A percentile compares a stretch with the other conserved stretches of the same genome.
Conservation (phyloP, 2,888 invertebrate genomes). For the Meta bourneti region DNA sequence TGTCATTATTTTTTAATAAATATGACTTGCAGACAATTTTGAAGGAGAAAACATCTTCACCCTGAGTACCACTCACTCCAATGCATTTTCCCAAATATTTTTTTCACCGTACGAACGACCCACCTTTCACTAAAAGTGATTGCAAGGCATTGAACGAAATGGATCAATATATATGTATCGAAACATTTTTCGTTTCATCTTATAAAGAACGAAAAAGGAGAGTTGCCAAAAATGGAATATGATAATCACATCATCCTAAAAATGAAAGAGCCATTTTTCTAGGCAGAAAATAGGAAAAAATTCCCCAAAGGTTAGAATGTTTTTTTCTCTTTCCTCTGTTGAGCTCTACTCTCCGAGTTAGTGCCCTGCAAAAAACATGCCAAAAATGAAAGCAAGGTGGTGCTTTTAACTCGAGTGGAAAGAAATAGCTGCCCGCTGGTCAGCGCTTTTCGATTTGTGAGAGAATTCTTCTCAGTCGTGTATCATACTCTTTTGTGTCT, state of each 20-base stretch:
- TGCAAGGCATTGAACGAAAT: conserved; percentile 45
- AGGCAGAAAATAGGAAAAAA: background rate
- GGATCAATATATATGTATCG: background rate
- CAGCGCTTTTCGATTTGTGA: background rate
- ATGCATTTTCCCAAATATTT: background rate
- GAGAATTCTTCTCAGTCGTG: background rate
- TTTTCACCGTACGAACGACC: conserved; percentile 39
- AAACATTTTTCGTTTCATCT: background rate
- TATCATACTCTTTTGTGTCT: background rate
- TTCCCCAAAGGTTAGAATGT: background rate
- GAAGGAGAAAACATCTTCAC: background rate
- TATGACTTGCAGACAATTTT: too few relatives aligned
- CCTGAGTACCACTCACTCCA: background rate
- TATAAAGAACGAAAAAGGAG: background rate
- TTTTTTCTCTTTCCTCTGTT: background rate
- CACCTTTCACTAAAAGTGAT: conserved; percentile 59
- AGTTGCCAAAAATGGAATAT: conserved; percentile 30
- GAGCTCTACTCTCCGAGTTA: background rate
- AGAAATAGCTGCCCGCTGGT: background rate
- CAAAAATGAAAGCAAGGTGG: background rate
- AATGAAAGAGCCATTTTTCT: background rate
- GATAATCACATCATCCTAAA: conserved; percentile 33
- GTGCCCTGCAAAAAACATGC: background rate
- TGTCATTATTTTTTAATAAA: too few relatives aligned
- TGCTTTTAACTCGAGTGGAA: background rate